Percentiles rank a stretch among this genome's conserved stretches.
Evolutionary conservation across 2,888 invertebrate species (phyloP).

Genomic region (Andrena praecox): DNA sequence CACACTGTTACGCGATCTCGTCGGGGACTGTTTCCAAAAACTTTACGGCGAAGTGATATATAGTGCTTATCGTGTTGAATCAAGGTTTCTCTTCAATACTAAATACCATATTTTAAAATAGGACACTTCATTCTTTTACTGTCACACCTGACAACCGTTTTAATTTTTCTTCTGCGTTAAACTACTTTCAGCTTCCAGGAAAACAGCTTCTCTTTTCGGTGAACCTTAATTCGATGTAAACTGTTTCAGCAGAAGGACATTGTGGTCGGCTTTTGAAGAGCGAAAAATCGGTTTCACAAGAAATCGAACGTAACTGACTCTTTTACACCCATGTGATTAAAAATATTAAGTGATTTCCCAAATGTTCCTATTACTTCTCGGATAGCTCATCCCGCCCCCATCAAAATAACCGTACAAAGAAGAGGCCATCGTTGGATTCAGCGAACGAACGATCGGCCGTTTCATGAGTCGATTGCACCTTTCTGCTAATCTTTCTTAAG

Average conservation of each 20-base stretch:
- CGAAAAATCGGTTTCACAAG: neutral
- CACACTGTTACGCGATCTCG: neutral
- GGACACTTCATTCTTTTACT: too few species aligned
- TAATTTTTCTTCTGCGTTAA: too few species aligned
- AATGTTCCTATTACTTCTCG: conserved; percentile 7
- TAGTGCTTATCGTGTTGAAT: too few species aligned
- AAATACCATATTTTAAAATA: neutral
- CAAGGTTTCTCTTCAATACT: neutral
- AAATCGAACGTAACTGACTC: conserved; percentile 22
- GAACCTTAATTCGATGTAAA: neutral
- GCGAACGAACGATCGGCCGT: conserved; percentile 11
- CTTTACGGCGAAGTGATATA: neutral
- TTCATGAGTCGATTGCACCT: neutral
- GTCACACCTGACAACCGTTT: too few species aligned
- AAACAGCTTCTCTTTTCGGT: neutral
- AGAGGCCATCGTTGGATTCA: neutral
- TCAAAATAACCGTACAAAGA: conserved; percentile 42
- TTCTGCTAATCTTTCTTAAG: conserved; percentile 30
- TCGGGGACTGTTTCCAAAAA: neutral
- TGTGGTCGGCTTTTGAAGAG: neutral
- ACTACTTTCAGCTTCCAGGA: neutral
- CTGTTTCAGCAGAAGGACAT: neutral
- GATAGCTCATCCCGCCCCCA: conserved; percentile 15
- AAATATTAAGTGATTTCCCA: conserved; percentile 32
- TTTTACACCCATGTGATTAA: conserved; percentile 22